Percentiles rank a stretch among this genome's conserved stretches.
These are phyloP conservation scores for Tamias sibiricus DNA, from an alignment of 2,113 vertebrate genomes.

Conservation along the genomic window DNA sequence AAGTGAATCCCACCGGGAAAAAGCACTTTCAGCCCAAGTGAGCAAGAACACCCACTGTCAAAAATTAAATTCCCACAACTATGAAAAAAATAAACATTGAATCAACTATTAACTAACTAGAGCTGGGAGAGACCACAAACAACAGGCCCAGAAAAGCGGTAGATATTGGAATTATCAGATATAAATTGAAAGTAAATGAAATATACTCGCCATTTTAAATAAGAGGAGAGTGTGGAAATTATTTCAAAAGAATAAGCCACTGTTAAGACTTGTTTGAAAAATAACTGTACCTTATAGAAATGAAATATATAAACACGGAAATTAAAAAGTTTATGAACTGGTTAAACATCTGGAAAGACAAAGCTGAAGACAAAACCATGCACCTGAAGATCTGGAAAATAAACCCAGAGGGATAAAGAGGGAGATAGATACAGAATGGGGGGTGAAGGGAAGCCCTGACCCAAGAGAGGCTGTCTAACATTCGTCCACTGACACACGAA, in stretches of 20 bases:
- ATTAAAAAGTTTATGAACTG: not conserved
- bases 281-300: not conserved
- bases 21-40: not conserved
- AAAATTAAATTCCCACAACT: not conserved
- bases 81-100: not conserved
- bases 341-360: conserved; percentile 17
- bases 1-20: not conserved
- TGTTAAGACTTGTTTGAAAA: not conserved
- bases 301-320: not conserved
- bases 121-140: not conserved
- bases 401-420: not conserved
- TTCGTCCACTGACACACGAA: not conserved
- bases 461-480: not conserved
- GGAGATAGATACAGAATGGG: not conserved
- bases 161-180: not conserved
- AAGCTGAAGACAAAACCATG: not conserved
- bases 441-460: not conserved
- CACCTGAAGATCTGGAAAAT: not conserved
- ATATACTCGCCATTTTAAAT: not conserved
- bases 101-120: not conserved
- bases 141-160: not conserved
- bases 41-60: not conserved
- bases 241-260: not conserved
- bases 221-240: not conserved
- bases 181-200: not conserved